Base-by-base conservation (phyloP, 2,888 invertebrate species). In the Halictus quadricinctus region DNA sequence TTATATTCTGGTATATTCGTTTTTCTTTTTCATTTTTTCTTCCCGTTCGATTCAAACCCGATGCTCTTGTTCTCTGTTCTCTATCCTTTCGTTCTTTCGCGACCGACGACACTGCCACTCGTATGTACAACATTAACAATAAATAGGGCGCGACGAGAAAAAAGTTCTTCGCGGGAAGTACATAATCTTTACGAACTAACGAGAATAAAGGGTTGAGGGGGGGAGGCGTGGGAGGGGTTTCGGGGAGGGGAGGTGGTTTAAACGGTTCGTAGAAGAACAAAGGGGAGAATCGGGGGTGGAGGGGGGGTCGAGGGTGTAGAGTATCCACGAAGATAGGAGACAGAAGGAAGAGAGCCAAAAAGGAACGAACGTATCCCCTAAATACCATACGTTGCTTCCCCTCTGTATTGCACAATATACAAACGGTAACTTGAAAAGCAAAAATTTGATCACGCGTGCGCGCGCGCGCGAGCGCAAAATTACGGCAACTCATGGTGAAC, bases 131-230 rank as follows among this genome's bases (percentile, higher is more conserved):
- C 84, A 80, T 75, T 89, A 84, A 88, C 77, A 89, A 89, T 89
- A 89, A 89, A 89, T 89, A 89, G 80, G 77, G 83, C 76, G 82
- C 81, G 80, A 81, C 79, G 83, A 84, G 81, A 85, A 87, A 89
- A 79, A 78, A 81, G 73, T 85, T 84, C 72, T 87, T 82, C 83
- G 85, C 76, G 89, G 80, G 78, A 89, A 85, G 69, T 87, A 85
- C 75, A 48, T 72, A 80, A 87, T 29, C 18, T 81, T 84, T 84
- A 89, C 69, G 50, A 84, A 41, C 72, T 86, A 82, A 85, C 50
- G 29, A 76, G 70, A 82, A 84, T 64, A 81, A 88, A 76, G 76
- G 46, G 48, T 1, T 29, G n/a, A n/a, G n/a, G 12, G 64, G 21
- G 43, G 46, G 66, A 48, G 46, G 15, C 12, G 46, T 18, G 5